Evolutionary conservation across 2,113 vertebrate genomes (phyloP).

Genomic region (Pheucticus melanocephalus): DNA sequence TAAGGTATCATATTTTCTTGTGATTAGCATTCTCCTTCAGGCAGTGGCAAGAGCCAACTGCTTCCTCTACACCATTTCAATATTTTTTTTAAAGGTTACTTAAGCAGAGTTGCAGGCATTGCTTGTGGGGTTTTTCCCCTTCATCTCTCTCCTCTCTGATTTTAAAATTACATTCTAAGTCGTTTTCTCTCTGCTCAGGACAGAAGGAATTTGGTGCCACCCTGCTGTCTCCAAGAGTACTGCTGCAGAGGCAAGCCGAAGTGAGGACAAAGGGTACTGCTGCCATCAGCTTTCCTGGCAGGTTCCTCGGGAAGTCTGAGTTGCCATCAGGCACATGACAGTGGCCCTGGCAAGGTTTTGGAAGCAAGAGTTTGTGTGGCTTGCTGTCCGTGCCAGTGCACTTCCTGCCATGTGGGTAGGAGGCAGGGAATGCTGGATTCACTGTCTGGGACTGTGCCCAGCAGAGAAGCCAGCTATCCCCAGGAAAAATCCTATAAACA

Average conservation of each 20-base stretch:
- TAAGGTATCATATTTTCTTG: background rate
- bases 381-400: background rate
- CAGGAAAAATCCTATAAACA: background rate
- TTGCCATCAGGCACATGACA: background rate
- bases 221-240: background rate
- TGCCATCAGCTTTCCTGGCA: background rate
- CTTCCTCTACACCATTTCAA: background rate
- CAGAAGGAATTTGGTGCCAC: background rate
- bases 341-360: background rate
- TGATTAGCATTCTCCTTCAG: background rate
- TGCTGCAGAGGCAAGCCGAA: background rate
- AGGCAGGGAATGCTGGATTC: background rate
- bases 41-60: background rate
- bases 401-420: rapidly evolving
- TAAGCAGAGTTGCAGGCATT: background rate
- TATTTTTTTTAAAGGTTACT: background rate
- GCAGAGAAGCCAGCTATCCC: background rate
- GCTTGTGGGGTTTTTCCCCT: rapidly evolving
- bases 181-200: background rate
- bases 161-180: background rate
- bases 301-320: background rate
- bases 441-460: background rate
- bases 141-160: too few species aligned
- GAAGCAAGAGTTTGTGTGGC: background rate
- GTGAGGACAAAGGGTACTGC: background rate